Percentiles rank a stretch among this genome's conserved stretches.
Conservation (phyloP, 2,888 invertebrate species). For the Perithous albicinctus region DNA sequence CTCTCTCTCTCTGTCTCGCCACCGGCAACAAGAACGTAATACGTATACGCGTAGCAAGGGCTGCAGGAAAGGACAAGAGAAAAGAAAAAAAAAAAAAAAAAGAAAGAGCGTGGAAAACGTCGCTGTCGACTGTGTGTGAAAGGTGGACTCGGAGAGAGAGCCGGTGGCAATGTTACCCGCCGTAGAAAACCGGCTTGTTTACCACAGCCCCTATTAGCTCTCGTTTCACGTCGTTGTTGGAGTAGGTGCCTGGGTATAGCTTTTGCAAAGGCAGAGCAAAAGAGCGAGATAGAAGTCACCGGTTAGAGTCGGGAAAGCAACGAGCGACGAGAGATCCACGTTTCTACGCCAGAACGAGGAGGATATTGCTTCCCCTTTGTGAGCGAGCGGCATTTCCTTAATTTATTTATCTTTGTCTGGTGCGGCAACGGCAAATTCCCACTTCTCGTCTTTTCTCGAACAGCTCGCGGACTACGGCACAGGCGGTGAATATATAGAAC, state of each 20-base stretch:
- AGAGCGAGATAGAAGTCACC: slow-evolving; percentile 10
- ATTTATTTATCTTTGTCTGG: slow-evolving; percentile 81
- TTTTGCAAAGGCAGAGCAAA: background rate
- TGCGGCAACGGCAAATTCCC: slow-evolving; percentile 27
- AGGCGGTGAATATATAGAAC: background rate
- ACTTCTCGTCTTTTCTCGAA: slow-evolving; percentile 61
- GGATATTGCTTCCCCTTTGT: slow-evolving; percentile 82
- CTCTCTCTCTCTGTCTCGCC: too few relatives aligned
- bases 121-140: slow-evolving; percentile 45
- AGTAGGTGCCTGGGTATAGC: background rate
- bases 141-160: slow-evolving; percentile 46
- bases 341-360: slow-evolving; percentile 69
- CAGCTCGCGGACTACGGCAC: slow-evolving; percentile 54
- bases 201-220: slow-evolving; percentile 79
- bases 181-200: slow-evolving; percentile 79
- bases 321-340: slow-evolving; percentile 59
- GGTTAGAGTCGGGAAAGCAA: slow-evolving; percentile 32
- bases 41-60: slow-evolving; percentile 47
- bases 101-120: slow-evolving; percentile 48
- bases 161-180: slow-evolving; percentile 75
- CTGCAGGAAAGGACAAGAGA: slow-evolving; percentile 47
- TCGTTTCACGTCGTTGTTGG: slow-evolving; percentile 52
- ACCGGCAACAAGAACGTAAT: slow-evolving; percentile 31
- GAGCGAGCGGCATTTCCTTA: slow-evolving; percentile 77
- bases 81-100: too few relatives aligned